Conservation (phyloP, 2,113 vertebrate species). For the Lucifuga dentata region DNA sequence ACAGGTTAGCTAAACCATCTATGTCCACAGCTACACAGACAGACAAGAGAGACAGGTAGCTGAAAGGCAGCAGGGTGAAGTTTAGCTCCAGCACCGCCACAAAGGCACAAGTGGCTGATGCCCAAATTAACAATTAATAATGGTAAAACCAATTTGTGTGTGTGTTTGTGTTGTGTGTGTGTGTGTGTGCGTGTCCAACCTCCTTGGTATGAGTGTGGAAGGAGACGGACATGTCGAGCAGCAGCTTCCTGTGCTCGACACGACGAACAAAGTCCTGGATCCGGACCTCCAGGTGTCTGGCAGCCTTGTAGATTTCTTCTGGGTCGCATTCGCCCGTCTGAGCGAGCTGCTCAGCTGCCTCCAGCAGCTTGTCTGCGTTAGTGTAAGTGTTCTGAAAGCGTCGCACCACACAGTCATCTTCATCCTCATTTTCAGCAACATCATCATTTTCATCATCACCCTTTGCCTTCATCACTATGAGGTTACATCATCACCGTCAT, state of each 20-base stretch:
- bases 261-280: conserved; percentile 98
- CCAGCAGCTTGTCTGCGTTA: conserved; percentile 98
- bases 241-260: conserved; percentile 97
- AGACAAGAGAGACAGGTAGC: conserved; percentile 82
- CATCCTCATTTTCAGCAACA: background rate
- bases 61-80: conserved; percentile 41
- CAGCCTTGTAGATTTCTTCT: conserved; percentile 99
- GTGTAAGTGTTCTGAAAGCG: conserved; percentile 94
- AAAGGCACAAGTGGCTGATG: background rate
- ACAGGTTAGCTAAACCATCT: too few species aligned
- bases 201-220: conserved; percentile 99
- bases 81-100: too few species aligned
- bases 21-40: too few species aligned
- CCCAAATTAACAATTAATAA: background rate
- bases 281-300: conserved; percentile 96
- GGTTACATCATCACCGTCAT: too few species aligned
- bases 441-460: background rate
- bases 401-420: conserved; percentile 1
- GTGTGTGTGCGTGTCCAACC: conserved; percentile 85
- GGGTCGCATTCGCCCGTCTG: conserved; percentile 99
- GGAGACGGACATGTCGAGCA: conserved; percentile 98
- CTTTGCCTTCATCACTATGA: too few species aligned
- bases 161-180: background rate
- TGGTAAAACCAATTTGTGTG: too few species aligned
- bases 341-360: conserved; percentile 96